Base-by-base conservation (phyloP, 2,888 invertebrate species). In the Odontocolon sp. region DNA sequence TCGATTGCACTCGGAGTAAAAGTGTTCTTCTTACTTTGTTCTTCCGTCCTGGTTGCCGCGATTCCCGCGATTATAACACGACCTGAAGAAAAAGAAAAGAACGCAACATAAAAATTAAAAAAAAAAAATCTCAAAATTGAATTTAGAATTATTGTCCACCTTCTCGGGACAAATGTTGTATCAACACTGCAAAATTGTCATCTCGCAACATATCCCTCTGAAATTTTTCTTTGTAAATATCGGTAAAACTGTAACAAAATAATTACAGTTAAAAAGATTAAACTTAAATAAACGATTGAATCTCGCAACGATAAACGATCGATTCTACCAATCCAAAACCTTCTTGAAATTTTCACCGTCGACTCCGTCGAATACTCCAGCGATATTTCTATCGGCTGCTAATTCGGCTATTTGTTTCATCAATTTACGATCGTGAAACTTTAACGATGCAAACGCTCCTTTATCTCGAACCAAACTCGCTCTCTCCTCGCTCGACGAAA, bases 391-490 rank as follows among this genome's bases (percentile, higher is more conserved):
- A 8, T 93, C 92, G 0, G 91, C 90, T 0, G 94, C 94, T 33
- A 93, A 88, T 72, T 93, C 92, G 67, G 92, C 90, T 11, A 94
- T 92, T 82, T 92, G 90, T 74, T 92, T 92, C 18, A 92, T 83
- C 54, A 93, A 85, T 70, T 93, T 92, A 66, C 91, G 91, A 33
- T 92, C 91, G 63, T 91, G 91, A 81, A 92, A 94, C 81, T 93
- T 93, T 3, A 94, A 90, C 9, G 94, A 93, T 45, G 93, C 91
- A 85, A 93, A 93, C 0, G 94, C 95, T 33, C 95, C 95, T 84
- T 92, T 92, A 47, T 93, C 91, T 70, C 94, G 88, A 8, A 94
- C 91, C 11, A 93, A 83, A 33, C 91, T 90, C 5, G 93, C 92
- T 78, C 93, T 92, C 67, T 93, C 93, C 86, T 93, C 93, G 0